Evolutionary conservation across 2,888 invertebrate genomes (phyloP).

Genomic region (Leucania comma): DNA sequence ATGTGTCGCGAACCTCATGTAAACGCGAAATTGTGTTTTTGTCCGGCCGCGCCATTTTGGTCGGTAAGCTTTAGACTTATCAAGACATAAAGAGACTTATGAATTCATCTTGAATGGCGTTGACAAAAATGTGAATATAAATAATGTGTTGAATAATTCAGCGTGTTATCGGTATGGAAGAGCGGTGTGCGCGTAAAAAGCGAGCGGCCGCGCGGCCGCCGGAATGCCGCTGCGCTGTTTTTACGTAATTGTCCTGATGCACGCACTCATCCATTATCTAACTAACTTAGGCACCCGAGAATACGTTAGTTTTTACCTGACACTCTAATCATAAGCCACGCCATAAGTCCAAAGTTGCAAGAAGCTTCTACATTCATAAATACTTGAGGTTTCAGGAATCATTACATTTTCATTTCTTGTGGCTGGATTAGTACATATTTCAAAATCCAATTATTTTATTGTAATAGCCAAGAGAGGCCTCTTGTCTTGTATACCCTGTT

Average conservation of each 20-base stretch:
- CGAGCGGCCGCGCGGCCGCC: conserved; percentile 76
- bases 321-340: conserved; percentile 63
- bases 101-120: conserved; percentile 89
- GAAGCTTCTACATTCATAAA: conserved; percentile 42
- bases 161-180: conserved; percentile 89
- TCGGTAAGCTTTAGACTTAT: conserved; percentile 89
- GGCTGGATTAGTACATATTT: background rate
- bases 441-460: conserved; percentile 7
- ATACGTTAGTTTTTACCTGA: conserved; percentile 62
- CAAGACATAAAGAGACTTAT: conserved; percentile 90
- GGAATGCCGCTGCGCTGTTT: conserved; percentile 87
- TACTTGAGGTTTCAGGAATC: conserved; percentile 35
- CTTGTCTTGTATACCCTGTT: background rate
- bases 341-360: conserved; percentile 44
- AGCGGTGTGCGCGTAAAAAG: conserved; percentile 81
- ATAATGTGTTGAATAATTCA: conserved; percentile 90
- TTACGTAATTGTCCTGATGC: conserved; percentile 89
- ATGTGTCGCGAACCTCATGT: conserved; percentile 74
- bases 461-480: background rate
- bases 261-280: conserved; percentile 90
- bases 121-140: conserved; percentile 91
- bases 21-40: conserved; percentile 80
- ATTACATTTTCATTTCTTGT: conserved; percentile 10
- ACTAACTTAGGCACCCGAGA: conserved; percentile 66
- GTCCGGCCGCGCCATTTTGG: conserved; percentile 77